Percentiles rank a stretch among this genome's conserved stretches.
phyloP scores from a whole-genome alignment of 2,797 vertebrate species.

The Gobionotothen gibberifrons region DNA sequence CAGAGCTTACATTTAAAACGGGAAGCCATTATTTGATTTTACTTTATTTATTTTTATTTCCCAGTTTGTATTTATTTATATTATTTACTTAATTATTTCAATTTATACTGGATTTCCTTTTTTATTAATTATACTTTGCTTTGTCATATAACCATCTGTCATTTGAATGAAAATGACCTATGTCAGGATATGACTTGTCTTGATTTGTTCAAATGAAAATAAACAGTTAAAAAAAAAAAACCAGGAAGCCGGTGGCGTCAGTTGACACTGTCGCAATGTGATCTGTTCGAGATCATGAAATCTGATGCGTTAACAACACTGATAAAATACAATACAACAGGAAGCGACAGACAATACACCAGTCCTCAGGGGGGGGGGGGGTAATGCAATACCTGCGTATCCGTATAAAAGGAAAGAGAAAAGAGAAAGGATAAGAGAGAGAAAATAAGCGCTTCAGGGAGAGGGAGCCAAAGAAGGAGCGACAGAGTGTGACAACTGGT shows the following conservation, averaged over 20 bases:
- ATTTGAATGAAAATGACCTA: too few relatives aligned
- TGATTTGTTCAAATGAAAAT: too few relatives aligned
- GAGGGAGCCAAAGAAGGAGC: not conserved
- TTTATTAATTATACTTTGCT: too few relatives aligned
- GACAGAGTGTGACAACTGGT: slow-evolving; percentile 30
- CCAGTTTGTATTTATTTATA: too few relatives aligned
- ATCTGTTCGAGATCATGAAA: slow-evolving; percentile 67
- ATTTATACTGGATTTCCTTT: too few relatives aligned
- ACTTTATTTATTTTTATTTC: too few relatives aligned
- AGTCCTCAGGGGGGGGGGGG: slow-evolving; percentile 44
- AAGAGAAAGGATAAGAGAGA: slow-evolving; percentile 3
- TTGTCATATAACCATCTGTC: too few relatives aligned
- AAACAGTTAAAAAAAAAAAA: too few relatives aligned
- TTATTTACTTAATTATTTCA: too few relatives aligned
- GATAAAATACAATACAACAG: slow-evolving; percentile 54
- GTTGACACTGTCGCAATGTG: slow-evolving; percentile 48
- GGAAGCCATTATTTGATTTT: too few relatives aligned
- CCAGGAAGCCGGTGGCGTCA: slow-evolving; percentile 9
- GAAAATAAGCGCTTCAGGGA: not conserved
- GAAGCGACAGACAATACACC: slow-evolving; percentile 36
- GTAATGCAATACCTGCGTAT: slow-evolving; percentile 61
- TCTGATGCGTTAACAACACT: slow-evolving; percentile 48
- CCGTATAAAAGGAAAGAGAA: slow-evolving; percentile 6
- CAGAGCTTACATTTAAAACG: slow-evolving; percentile 16
- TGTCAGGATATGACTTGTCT: too few relatives aligned